These are phyloP conservation scores for Triplophysa rosa DNA, from an alignment of 2,113 vertebrate species.

Conservation along the genomic window DNA sequence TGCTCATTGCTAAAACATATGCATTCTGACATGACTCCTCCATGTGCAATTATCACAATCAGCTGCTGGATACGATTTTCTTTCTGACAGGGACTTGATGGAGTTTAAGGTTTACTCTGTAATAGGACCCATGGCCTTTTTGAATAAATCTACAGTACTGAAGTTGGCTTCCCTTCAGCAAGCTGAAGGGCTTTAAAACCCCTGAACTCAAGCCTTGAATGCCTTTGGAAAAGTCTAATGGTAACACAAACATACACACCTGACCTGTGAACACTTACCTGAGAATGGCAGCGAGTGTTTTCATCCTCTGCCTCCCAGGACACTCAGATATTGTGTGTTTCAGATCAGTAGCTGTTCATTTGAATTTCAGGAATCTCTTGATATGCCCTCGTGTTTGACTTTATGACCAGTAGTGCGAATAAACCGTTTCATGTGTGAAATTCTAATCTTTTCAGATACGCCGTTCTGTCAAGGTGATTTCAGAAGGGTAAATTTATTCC, in stretches of 20 bases:
- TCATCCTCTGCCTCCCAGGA: neutral
- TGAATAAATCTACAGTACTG: neutral
- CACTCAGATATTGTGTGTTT: constrained; percentile 24
- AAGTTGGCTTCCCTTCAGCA: neutral
- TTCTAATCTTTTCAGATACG: constrained; percentile 34
- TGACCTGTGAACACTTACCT: neutral
- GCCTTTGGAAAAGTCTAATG: neutral
- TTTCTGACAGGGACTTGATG: constrained; percentile 17
- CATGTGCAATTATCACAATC: neutral
- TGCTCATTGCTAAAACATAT: no score
- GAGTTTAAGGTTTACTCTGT: constrained; percentile 9
- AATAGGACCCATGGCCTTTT: constrained; percentile 13
- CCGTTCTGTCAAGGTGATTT: constrained; percentile 20
- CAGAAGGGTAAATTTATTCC: neutral
- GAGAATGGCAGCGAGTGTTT: neutral
- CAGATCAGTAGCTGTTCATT: constrained; percentile 28
- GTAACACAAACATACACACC: neutral
- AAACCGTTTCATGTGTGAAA: constrained; percentile 39
- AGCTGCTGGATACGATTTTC: constrained; percentile 28
- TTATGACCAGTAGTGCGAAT: constrained; percentile 33
- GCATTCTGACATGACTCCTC: neutral
- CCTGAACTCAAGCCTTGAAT: neutral
- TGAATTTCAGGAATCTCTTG: constrained; percentile 33
- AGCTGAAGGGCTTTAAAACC: neutral
- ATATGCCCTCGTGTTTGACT: constrained; percentile 17